These are phyloP conservation scores for Channallabes apus DNA, from an alignment of 2,797 vertebrate species.

Conservation along the genomic window DNA sequence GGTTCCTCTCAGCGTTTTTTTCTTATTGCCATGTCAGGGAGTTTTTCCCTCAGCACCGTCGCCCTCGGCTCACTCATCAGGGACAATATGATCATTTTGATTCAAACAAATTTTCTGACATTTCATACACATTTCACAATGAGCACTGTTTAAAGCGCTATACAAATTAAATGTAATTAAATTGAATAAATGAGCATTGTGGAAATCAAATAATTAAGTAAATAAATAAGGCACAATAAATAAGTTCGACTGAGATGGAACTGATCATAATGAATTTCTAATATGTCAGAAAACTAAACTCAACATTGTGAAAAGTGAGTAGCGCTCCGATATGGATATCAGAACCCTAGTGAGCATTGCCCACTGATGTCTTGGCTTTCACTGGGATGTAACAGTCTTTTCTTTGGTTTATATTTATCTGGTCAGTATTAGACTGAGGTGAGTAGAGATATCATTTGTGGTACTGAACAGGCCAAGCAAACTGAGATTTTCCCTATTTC, in stretches of 20 bases:
- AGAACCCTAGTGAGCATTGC: neutral
- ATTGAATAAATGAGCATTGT: too few relatives aligned
- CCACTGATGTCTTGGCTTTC: neutral
- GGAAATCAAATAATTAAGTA: too few relatives aligned
- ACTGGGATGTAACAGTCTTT: neutral
- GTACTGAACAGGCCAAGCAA: neutral
- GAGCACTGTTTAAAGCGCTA: too few relatives aligned
- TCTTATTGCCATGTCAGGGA: too few relatives aligned
- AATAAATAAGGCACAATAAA: neutral
- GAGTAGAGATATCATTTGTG: too few relatives aligned
- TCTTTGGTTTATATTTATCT: neutral
- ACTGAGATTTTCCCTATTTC: constrained; percentile 56
- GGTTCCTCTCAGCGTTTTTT: too few relatives aligned
- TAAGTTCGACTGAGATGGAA: neutral
- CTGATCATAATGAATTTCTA: neutral
- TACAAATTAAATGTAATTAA: too few relatives aligned
- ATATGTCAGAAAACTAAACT: neutral
- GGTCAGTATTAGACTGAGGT: neutral
- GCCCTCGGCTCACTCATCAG: too few relatives aligned
- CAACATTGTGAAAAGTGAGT: neutral
- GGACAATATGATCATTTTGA: too few relatives aligned
- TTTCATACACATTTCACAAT: too few relatives aligned
- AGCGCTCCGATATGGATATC: neutral
- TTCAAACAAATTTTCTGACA: too few relatives aligned
- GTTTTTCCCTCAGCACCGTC: too few relatives aligned